Base-by-base conservation (phyloP, 2,113 vertebrate species). In the Myrmophylax atrothorax region DNA sequence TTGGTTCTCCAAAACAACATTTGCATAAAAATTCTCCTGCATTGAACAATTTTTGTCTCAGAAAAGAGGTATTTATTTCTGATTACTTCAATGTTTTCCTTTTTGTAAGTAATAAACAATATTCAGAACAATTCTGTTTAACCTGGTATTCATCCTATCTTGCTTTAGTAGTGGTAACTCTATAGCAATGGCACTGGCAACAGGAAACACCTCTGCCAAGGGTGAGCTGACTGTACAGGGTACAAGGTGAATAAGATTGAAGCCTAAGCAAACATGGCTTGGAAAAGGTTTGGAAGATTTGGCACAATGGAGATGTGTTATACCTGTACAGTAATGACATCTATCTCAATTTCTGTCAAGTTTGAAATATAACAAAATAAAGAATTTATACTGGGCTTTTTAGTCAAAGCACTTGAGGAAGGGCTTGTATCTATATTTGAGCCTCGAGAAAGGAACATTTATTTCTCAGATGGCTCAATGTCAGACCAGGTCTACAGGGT, bases 311-410 rank as follows among this genome's bases (percentile, higher is more conserved):
- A 64, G 50, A 29, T 40, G 6, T 24, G 9, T 26, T 69, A 15
- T 49, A 38, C 47, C n/a, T 72, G 52, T 0, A 0, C 53, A 53
- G 47, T 72, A 60, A 49, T 49, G 23, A 15, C 26, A 40, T 18
- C 49, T 50, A 14, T 10, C 31, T 33, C 20, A 42, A 15, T 20
- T 38, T 17, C 33, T 60, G 10, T 28, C 29, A 47, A 63, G 16
- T n/a, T 14, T 50, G 73, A 87, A 63, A 47, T 47, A 19, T 5
- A 49, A 47, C 35, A n/a, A 76, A 59, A 15, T 37, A 44, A 62
- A 60, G 28, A 68, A 44, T 56, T 72, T 72, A 35, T 29, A 35
- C 29, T 10, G 14, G 18, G 8, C 1, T 49, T 86, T 66, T 66
- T 81, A 67, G 29, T 55, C 70, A 55, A 49, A 82, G 10, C 20